Base-by-base conservation (phyloP, 2,113 vertebrate genomes). In the Ginglymostoma cirratum region DNA sequence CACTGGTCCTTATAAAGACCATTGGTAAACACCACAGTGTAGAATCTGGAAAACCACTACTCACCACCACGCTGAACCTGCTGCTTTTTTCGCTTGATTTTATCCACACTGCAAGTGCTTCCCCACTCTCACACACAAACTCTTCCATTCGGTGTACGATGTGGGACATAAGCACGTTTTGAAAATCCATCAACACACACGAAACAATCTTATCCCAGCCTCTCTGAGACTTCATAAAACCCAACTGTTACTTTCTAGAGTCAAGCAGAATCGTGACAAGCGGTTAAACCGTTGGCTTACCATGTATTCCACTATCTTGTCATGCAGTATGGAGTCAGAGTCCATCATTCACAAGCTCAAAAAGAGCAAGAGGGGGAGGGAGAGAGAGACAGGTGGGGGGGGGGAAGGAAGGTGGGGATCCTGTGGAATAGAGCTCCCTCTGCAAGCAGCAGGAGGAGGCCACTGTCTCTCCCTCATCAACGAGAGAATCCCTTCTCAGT, bases 231-330 rank as follows among this genome's bases (percentile, higher is more conserved):
- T 86, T 83, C 42, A 86, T 27, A 55, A 15, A 38, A 7, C 61
- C 65, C 27, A 17, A 65, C 34, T 19, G 27, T 30, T 87, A 87
- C 5, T 17, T 34, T 8, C 7, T 42, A 34, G 27, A 27, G 21
- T 27, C 85, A 87, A 8, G 21, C 85, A 89, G 48, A 89, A 42
- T 5, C 30, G 3, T 14, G 23, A 27, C 30, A n/a, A 4, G 15
- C 15, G 89, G 55, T 38, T 34, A 66, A 65, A 21, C 38, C 38
- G 14, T 5, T 23, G 27, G 70, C 92, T 94, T 69, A 94, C 92
- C 92, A 94, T 94, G 21, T 94, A 94, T 70, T 94, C 92, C 66
- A 94, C 92, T 42, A 94, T 94, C 65, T 67, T 94, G 65, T 94
- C 92, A 48, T 94, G 92, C 14, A 94, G 92, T 3, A 94, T 67